A percentile compares a stretch with the other conserved stretches of the same genome.
phyloP scores from a whole-genome alignment of 2,797 vertebrate species.

The Leucoraja ocellata region DNA sequence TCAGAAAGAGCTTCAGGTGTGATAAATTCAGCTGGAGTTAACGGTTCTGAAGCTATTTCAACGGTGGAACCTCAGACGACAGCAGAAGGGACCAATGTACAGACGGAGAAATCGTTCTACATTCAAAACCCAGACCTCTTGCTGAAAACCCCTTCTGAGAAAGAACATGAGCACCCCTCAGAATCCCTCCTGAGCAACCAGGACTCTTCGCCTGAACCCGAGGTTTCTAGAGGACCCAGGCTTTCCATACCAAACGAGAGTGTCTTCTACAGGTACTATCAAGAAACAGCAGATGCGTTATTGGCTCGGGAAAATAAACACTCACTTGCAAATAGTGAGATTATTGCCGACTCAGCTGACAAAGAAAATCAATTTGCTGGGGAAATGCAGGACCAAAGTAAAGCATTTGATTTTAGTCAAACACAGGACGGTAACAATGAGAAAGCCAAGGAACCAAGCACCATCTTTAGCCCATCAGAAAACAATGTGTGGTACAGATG shows the following conservation, averaged over 20 bases:
- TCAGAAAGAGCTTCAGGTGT: not conserved
- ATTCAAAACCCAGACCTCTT: not conserved
- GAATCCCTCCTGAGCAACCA: not conserved
- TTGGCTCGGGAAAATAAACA: not conserved
- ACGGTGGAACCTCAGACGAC: not conserved
- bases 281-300: conserved; percentile 5
- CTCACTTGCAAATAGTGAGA: not conserved
- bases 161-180: not conserved
- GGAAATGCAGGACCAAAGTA: not conserved
- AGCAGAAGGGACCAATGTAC: not conserved
- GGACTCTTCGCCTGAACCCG: not conserved
- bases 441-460: not conserved
- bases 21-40: not conserved
- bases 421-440: not conserved
- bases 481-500: conserved; percentile 19
- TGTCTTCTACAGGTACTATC: conserved; percentile 14
- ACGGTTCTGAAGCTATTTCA: not conserved
- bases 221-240: not conserved
- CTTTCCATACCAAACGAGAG: not conserved
- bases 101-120: not conserved
- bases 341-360: too few relatives aligned
- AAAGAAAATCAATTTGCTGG: not conserved
- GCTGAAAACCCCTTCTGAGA: not conserved
- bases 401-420: not conserved
- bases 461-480: not conserved